Percentiles rank a stretch among this genome's conserved stretches.
These are phyloP conservation scores for Oscheius myriophilus DNA, from an alignment of 2,888 invertebrate genomes.

Conservation along the genomic window DNA sequence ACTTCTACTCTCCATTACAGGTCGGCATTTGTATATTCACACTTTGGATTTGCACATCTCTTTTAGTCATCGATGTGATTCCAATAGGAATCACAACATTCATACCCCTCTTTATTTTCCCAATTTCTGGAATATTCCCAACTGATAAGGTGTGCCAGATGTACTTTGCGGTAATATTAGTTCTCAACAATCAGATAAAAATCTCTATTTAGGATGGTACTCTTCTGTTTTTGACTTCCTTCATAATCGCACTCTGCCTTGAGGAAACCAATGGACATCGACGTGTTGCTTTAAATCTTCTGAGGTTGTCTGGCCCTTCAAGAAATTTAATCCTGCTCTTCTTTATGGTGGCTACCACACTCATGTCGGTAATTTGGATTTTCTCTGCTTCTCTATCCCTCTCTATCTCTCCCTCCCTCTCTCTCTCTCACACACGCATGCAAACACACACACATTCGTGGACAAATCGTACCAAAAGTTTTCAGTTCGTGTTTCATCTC, in stretches of 20 bases:
- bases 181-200: neutral
- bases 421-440: no score
- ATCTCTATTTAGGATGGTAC: conserved; percentile 42
- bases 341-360: conserved; percentile 45
- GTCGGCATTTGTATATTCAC: conserved; percentile 48
- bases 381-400: conserved; percentile 3
- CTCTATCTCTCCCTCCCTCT: conserved; percentile 5
- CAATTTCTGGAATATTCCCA: conserved; percentile 46
- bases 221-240: conserved; percentile 41
- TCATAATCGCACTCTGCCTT: conserved; percentile 53
- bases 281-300: conserved; percentile 48
- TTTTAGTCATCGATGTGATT: conserved; percentile 50
- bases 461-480: no score
- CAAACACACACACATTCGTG: no score
- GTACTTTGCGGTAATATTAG: conserved; percentile 37
- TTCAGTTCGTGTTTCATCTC: conserved; percentile 46
- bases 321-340: conserved; percentile 42
- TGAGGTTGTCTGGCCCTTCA: conserved; percentile 43
- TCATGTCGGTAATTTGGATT: conserved; percentile 36
- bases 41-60: conserved; percentile 45
- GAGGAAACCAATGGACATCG: conserved; percentile 47
- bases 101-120: conserved; percentile 54
- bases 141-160: conserved; percentile 39
- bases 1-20: no score
- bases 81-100: conserved; percentile 56